Evolutionary conservation across 2,888 invertebrate species (phyloP).

Genomic region (Calameuta filiformis): DNA sequence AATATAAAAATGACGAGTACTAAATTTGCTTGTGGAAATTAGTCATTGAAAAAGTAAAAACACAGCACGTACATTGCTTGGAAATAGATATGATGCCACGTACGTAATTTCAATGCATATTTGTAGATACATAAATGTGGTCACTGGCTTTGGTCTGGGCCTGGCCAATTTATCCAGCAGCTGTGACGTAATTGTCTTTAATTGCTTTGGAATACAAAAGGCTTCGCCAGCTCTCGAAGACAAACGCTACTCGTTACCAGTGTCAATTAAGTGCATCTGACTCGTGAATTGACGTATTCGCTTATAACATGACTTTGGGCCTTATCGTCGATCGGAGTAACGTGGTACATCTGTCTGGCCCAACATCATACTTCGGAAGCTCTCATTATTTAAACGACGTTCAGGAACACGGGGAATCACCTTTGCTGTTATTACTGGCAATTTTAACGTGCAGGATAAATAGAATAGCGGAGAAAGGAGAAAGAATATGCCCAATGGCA

Average conservation of each 20-base stretch:
- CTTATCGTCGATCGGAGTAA: background rate
- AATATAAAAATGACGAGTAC: background rate
- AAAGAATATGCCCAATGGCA: background rate
- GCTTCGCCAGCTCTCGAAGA: constrained; percentile 22
- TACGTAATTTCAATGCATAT: background rate
- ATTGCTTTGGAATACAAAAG: constrained; percentile 49
- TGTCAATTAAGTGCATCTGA: background rate
- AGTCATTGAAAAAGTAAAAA: background rate
- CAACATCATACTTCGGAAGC: background rate
- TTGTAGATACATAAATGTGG: background rate
- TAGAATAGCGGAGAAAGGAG: background rate
- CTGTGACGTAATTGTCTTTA: constrained; percentile 52
- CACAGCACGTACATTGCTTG: background rate
- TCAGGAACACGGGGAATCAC: background rate
- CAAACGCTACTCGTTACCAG: constrained; percentile 2
- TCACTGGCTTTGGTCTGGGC: background rate
- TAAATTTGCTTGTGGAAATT: background rate
- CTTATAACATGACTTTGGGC: background rate
- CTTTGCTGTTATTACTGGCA: background rate
- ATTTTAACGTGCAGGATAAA: background rate
- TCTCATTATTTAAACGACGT: background rate
- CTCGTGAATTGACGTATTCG: background rate
- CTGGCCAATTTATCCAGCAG: constrained; percentile 28
- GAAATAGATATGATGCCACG: background rate
- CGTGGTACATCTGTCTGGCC: background rate